Conservation (phyloP, 2,797 vertebrate genomes). For the Pagetopsis macropterus region DNA sequence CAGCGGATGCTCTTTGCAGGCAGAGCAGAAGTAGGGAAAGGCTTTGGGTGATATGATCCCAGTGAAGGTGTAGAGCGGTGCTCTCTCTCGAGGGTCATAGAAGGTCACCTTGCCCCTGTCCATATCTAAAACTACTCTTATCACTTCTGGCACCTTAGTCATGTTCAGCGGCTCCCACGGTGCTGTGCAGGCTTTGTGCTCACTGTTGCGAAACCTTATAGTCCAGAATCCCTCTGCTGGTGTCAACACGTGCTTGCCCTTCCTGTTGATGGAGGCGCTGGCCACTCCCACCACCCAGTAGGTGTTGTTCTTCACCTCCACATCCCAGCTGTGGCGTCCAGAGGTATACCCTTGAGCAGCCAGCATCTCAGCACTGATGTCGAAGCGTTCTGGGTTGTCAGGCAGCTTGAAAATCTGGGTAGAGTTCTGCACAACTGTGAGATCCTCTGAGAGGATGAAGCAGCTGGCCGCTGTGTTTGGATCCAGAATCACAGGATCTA, state of each 20-base stretch:
- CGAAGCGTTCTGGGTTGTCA: slow-evolving; percentile 85
- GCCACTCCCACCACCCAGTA: slow-evolving; percentile 86
- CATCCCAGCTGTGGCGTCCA: slow-evolving; percentile 84
- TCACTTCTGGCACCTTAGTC: slow-evolving; percentile 71
- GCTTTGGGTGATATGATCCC: slow-evolving; percentile 70
- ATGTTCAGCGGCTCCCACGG: slow-evolving; percentile 84
- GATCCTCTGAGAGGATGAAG: slow-evolving; percentile 83
- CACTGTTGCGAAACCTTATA: slow-evolving; percentile 83
- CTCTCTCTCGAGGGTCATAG: slow-evolving; percentile 78
- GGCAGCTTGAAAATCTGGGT: slow-evolving; percentile 81
- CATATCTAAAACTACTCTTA: slow-evolving; percentile 84
- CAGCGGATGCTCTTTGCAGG: slow-evolving; percentile 84
- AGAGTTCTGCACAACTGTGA: slow-evolving; percentile 79
- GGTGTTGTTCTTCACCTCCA: slow-evolving; percentile 84
- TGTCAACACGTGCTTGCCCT: slow-evolving; percentile 84
- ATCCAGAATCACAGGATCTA: slow-evolving; percentile 83
- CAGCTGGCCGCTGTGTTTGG: slow-evolving; percentile 86
- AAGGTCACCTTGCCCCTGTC: slow-evolving; percentile 84
- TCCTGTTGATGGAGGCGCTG: slow-evolving; percentile 82
- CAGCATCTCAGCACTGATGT: slow-evolving; percentile 84
- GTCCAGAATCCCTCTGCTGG: slow-evolving; percentile 87
- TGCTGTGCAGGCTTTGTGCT: slow-evolving; percentile 87
- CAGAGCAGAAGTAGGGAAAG: slow-evolving; percentile 86
- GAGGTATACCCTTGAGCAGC: slow-evolving; percentile 75
- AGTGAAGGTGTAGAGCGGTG: slow-evolving; percentile 82